phyloP scores from a whole-genome alignment of 2,888 invertebrate species.

The Patella caerulea region DNA sequence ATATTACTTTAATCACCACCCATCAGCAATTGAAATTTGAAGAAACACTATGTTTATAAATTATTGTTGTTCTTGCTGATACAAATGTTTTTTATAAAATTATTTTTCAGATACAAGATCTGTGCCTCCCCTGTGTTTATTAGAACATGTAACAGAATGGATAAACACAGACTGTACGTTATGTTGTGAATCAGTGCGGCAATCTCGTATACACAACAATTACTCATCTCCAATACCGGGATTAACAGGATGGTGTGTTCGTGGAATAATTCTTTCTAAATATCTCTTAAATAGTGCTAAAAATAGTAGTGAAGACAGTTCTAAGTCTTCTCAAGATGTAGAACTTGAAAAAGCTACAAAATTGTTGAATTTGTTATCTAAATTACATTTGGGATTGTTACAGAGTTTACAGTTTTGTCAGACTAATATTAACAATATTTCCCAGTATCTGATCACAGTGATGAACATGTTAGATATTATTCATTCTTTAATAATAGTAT shows the following conservation, averaged over 20 bases:
- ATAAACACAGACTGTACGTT: slow-evolving; percentile 59
- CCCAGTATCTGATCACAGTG: slow-evolving; percentile 37
- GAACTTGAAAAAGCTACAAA: slow-evolving; percentile 31
- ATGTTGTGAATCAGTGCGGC: slow-evolving; percentile 62
- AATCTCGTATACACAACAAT: slow-evolving; percentile 53
- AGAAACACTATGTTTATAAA: too few relatives aligned
- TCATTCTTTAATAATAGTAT: slow-evolving; percentile 9
- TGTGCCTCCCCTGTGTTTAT: slow-evolving; percentile 49
- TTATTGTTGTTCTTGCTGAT: neutral
- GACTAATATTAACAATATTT: slow-evolving; percentile 26
- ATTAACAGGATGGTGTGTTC: slow-evolving; percentile 63
- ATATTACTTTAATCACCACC: too few relatives aligned
- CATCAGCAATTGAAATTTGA: too few relatives aligned
- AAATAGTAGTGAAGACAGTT: neutral
- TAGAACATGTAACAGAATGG: slow-evolving; percentile 62
- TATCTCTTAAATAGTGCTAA: slow-evolving; percentile 6
- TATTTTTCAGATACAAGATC: slow-evolving; percentile 48
- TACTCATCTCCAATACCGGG: slow-evolving; percentile 61
- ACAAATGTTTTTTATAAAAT: neutral
- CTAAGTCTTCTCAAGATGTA: neutral
- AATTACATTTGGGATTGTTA: slow-evolving; percentile 57
- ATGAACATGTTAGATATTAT: slow-evolving; percentile 18
- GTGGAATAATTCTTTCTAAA: slow-evolving; percentile 52
- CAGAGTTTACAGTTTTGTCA: slow-evolving; percentile 51
- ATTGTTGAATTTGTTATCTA: slow-evolving; percentile 48